Evolutionary conservation across 2,797 vertebrate species (phyloP).

Genomic region (Takifugu rubripes): DNA sequence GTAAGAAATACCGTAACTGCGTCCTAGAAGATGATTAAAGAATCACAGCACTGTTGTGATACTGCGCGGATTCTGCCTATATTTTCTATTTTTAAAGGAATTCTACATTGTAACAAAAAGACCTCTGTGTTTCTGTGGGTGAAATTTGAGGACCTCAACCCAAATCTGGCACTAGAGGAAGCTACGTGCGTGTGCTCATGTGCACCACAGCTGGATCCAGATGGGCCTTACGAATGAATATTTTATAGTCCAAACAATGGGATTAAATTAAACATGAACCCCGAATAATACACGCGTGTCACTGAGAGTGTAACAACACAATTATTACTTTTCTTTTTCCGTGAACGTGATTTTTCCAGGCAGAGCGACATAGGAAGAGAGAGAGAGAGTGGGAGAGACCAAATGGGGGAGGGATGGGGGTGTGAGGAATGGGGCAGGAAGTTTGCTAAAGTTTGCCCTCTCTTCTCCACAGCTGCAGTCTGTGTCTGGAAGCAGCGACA

Average conservation of each 20-base stretch:
- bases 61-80: too few species aligned
- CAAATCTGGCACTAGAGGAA: background rate
- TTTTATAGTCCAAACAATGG: background rate
- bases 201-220: conserved; percentile 22
- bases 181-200: conserved; percentile 55
- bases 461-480: background rate
- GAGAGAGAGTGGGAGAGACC: background rate
- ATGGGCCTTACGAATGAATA: conserved; percentile 8
- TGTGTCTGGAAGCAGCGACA: background rate
- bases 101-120: too few species aligned
- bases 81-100: too few species aligned
- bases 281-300: background rate
- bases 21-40: too few species aligned
- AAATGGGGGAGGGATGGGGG: background rate
- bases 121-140: too few species aligned
- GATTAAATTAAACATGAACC: background rate
- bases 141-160: too few species aligned
- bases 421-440: background rate
- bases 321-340: too few species aligned
- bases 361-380: background rate
- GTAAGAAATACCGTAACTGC: too few species aligned
- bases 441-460: background rate
- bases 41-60: too few species aligned
- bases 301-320: too few species aligned
- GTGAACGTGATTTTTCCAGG: too few species aligned